Base-by-base conservation (phyloP, 2,113 vertebrate species). In the Egretta garzetta region DNA sequence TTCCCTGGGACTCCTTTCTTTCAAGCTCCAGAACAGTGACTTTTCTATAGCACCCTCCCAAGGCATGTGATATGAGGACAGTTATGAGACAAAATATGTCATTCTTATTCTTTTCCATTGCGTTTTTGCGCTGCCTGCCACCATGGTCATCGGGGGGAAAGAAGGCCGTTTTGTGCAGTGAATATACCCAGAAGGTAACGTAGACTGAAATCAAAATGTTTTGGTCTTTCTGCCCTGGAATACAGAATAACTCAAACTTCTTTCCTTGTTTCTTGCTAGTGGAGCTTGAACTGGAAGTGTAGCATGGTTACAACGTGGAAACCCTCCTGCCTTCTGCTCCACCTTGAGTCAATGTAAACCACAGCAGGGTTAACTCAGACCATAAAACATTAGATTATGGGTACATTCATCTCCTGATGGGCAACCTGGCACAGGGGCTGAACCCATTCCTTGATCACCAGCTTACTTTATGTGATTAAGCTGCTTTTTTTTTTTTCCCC, bases 251-350 rank as follows among this genome's bases (percentile, higher is more conserved):
- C 32, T 59, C 71, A 39, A 71, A 66, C 18, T 58, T 86, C 58
- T 85, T 92, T 56, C 53, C 59, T 41, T 58, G 24, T 50, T 88
- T 77, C 80, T 83, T 80, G 62, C n/a, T 70, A 33, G n/a, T 10
- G 50, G 63, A 96, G 68, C 82, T 70, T 73, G 88, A 96, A 93
- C 85, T 93, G 90, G 85, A 71, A 90, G 73, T 39, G 63, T 21
- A 32, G 55, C 37, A 12, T 0, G 24, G 63, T n/a, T 27, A n/a
- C 79, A 88, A 26, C 2, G 6, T 67, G 71, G 85, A 73, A 93
- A 77, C 28, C 58, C 52, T 90, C 71, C 59, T 92, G 88, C 87
- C 81, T 92, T 88, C 93, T 96, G 70, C 76, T 95, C 28, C 64
- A 56, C 72, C 80, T 66, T 58, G 75, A 19, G n/a, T 58, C 79